Evolutionary conservation across 2,113 vertebrate species (phyloP), one percentile per base, ranked within the genome.

Genomic region (Lanius collurio): DNA sequence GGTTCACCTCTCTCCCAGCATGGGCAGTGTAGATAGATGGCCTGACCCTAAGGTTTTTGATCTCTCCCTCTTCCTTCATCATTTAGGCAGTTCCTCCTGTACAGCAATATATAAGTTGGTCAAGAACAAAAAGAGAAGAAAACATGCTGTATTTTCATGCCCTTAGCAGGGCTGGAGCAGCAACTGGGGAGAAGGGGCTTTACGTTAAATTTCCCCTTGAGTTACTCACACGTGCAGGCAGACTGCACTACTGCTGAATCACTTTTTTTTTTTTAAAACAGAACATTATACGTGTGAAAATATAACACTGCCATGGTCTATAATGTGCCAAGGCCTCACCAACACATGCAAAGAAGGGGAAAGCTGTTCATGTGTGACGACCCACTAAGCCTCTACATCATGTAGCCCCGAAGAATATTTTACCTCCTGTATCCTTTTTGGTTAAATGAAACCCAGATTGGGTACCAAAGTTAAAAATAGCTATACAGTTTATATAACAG

Each of bases 231-330:
- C 57, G 86, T 95, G 96, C 86, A 84, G 71, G 69, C 56, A 68
- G 47, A 71, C 57, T 94, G 73, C 89, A 91, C 93, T 96, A 93
- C 83, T 97, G 96, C 96, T 97, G 96, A 96, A 93, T 97, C 96
- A 97, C 70, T 39, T 86, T 77, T 57, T 87, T 87, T 62, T 23
- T 6, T 5, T 15, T 16, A 67, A 75, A 67, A 28, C 0, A 96
- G 35, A 35, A 68, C 56, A 80, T 59, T 75, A 52, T 52, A 80
- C 39, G 10, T 42, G 27, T 68, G 80, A 92, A 96, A 96, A 95
- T 95, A 94, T 92, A 97, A 83, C 37, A 27, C 30, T 59, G 18
- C 76, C 26, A 12, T 21, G 31, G 41, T 75, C 83, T 96, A n/a
- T 84, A 96, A 90, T 0, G 22, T 92, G 80, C 71, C 49, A 77